Evolutionary conservation across 2,888 invertebrate species (phyloP).

Genomic region (Eupelmus urozonus): DNA sequence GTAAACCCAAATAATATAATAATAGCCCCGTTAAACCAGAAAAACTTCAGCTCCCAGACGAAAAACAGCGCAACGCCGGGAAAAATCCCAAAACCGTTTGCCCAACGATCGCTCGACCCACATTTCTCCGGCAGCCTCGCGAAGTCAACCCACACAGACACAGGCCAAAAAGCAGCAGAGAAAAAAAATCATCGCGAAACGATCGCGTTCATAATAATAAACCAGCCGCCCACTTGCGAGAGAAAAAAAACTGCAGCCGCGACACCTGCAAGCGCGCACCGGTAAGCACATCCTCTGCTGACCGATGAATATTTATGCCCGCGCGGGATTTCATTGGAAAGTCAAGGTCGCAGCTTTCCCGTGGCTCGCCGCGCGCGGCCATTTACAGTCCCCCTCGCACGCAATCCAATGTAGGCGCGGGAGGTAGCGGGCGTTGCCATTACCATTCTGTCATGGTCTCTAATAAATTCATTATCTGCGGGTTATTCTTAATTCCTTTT

Average conservation of each 20-base stretch:
- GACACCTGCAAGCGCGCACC: not conserved
- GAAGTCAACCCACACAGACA: too few relatives aligned
- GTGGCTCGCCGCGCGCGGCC: not conserved
- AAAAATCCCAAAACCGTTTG: too few relatives aligned
- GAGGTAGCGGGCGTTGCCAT: too few relatives aligned
- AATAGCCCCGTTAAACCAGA: too few relatives aligned
- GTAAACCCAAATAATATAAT: too few relatives aligned
- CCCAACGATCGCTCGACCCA: too few relatives aligned
- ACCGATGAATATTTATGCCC: constrained; percentile 70
- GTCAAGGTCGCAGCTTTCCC: constrained; percentile 67
- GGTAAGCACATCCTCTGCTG: not conserved
- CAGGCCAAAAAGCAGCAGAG: too few relatives aligned
- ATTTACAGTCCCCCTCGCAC: not conserved
- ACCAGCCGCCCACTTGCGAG: not conserved
- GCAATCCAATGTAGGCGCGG: not conserved
- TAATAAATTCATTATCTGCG: constrained; percentile 4
- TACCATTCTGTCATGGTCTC: not conserved
- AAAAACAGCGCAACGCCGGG: too few relatives aligned
- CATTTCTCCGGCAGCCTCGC: too few relatives aligned
- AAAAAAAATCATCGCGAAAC: too few relatives aligned
- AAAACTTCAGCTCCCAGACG: too few relatives aligned
- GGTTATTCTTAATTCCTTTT: too few relatives aligned
- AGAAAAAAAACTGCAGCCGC: not conserved
- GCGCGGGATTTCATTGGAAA: constrained; percentile 68
- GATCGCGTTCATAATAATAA: not conserved